phyloP scores from a whole-genome alignment of 2,797 vertebrate genomes.

The Eospalax fontanierii region DNA sequence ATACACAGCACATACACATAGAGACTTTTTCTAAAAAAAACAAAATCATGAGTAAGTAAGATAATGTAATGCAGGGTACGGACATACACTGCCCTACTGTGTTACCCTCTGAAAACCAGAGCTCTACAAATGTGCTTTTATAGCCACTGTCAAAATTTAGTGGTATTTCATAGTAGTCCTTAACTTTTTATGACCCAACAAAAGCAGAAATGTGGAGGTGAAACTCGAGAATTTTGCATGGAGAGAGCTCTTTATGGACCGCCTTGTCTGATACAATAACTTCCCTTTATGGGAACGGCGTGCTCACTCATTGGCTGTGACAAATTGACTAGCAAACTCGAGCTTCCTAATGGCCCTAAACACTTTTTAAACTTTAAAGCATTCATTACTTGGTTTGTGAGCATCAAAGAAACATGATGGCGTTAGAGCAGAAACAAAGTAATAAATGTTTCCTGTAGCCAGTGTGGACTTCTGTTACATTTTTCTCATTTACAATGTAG shows the following conservation, averaged over 20 bases:
- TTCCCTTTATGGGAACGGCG: conserved; percentile 65
- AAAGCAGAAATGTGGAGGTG: conserved; percentile 65
- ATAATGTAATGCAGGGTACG: background rate
- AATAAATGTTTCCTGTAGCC: conserved; percentile 42
- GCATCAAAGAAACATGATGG: conserved; percentile 39
- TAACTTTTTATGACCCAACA: conserved; percentile 74
- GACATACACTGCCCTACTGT: background rate
- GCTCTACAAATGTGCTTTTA: conserved; percentile 68
- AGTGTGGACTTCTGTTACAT: background rate
- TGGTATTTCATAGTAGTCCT: conserved; percentile 55
- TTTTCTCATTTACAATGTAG: conserved; percentile 22
- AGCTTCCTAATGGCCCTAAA: conserved; percentile 62
- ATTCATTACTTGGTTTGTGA: conserved; percentile 69
- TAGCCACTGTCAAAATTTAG: conserved; percentile 57
- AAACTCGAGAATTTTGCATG: conserved; percentile 64
- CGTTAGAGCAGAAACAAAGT: conserved; percentile 30
- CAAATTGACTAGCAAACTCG: conserved; percentile 66
- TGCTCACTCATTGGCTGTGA: conserved; percentile 35
- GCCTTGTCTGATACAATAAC: conserved; percentile 70
- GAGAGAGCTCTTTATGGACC: conserved; percentile 66
- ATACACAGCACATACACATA: background rate
- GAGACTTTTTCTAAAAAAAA: background rate
- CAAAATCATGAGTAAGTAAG: background rate
- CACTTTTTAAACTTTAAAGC: conserved; percentile 70
- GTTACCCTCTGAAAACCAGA: conserved; percentile 16